Evolutionary conservation across 2,797 vertebrate genomes (phyloP).

Genomic region (Kryptopterus vitreolus): DNA sequence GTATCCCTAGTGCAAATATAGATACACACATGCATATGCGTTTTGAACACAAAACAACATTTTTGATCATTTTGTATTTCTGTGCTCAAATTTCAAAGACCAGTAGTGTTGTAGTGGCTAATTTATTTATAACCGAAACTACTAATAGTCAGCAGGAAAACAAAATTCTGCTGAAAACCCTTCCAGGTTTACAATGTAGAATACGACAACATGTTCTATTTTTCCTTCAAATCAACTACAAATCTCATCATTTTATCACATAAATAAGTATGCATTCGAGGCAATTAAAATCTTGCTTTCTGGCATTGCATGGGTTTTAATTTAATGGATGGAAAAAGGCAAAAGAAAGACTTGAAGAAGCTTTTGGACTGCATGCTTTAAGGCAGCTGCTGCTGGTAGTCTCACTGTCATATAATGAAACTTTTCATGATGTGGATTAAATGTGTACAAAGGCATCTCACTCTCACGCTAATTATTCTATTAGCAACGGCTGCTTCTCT

Average conservation of each 20-base stretch:
- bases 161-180: not conserved
- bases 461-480: constrained; percentile 72
- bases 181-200: not conserved
- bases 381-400: not conserved
- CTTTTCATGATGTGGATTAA: constrained; percentile 75
- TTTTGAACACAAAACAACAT: too few relatives aligned
- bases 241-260: not conserved
- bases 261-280: not conserved
- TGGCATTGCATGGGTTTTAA: not conserved
- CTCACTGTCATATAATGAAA: constrained; percentile 66
- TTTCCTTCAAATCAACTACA: not conserved
- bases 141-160: not conserved
- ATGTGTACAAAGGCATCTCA: constrained; percentile 71
- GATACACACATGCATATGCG: not conserved
- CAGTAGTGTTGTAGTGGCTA: not conserved
- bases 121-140: not conserved
- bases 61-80: too few relatives aligned
- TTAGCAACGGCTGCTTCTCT: constrained; percentile 64
- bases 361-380: not conserved
- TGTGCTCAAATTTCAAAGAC: not conserved
- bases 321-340: not conserved
- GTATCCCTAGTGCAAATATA: too few relatives aligned
- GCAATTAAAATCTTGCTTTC: not conserved
- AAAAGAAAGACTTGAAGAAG: not conserved
- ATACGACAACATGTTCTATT: not conserved